A percentile compares a stretch with the other conserved stretches of the same genome.
These are phyloP conservation scores for Anser cygnoides DNA, from an alignment of 2,113 vertebrate species.

Conservation along the genomic window DNA sequence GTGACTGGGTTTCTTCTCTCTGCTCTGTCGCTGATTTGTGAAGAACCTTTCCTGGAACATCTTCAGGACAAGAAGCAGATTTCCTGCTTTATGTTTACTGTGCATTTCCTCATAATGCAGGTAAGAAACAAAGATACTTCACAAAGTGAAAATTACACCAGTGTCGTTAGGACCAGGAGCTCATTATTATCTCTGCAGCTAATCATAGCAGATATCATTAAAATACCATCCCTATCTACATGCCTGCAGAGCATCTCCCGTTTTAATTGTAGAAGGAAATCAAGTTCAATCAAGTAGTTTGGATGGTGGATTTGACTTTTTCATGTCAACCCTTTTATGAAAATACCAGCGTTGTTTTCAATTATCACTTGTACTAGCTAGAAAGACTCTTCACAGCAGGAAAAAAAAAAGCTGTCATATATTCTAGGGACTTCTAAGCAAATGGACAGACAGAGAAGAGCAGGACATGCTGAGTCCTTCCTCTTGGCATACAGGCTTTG, in stretches of 20 bases:
- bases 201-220: not conserved
- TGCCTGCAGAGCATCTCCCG: not conserved
- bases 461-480: not conserved
- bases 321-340: not conserved
- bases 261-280: not conserved
- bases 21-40: not conserved
- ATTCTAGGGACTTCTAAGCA: not conserved
- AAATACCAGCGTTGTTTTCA: fast-evolving
- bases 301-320: not conserved
- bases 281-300: not conserved
- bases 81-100: fast-evolving
- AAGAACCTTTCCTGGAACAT: not conserved
- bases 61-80: not conserved
- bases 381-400: not conserved
- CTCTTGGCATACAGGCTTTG: not conserved
- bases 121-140: not conserved
- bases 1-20: not conserved
- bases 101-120: not conserved
- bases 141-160: not conserved
- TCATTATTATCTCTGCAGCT: not conserved
- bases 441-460: not conserved
- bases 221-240: not conserved
- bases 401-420: not conserved
- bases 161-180: not conserved
- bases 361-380: fast-evolving